A percentile compares a stretch with the other conserved stretches of the same genome.
Evolutionary conservation across 2,797 vertebrate species (phyloP).

Genomic region (Parotocinclus haroldoi): DNA sequence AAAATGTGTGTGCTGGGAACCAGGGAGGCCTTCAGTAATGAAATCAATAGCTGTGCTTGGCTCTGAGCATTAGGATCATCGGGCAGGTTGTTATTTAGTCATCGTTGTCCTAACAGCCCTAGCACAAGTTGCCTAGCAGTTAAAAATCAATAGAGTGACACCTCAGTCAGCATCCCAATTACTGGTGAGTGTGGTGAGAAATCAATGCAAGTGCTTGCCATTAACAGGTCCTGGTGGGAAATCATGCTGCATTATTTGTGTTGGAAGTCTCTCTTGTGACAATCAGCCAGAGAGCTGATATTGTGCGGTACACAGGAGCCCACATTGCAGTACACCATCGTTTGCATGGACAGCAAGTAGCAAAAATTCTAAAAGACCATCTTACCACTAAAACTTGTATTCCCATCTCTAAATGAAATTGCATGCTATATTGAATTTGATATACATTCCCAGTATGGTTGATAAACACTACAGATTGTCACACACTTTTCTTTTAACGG

Average conservation of each 20-base stretch:
- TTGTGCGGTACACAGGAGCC: slow-evolving; percentile 4
- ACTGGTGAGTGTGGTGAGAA: slow-evolving; percentile 63
- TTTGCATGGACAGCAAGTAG: background rate
- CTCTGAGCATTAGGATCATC: slow-evolving; percentile 71
- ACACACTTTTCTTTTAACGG: no score
- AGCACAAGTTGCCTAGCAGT: slow-evolving; percentile 63
- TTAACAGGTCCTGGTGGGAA: slow-evolving; percentile 64
- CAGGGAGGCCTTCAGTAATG: slow-evolving; percentile 72
- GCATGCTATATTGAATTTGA: background rate
- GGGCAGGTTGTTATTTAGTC: slow-evolving; percentile 70
- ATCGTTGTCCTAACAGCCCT: slow-evolving; percentile 65
- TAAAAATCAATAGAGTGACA: slow-evolving; percentile 68
- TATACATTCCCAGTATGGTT: no score
- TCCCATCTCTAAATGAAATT: background rate
- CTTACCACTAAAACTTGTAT: background rate
- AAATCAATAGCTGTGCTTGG: slow-evolving; percentile 73
- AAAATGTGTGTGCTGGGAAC: slow-evolving; percentile 70
- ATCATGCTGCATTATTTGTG: slow-evolving; percentile 61
- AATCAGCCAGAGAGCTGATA: slow-evolving; percentile 28
- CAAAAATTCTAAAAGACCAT: background rate
- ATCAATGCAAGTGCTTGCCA: slow-evolving; percentile 67
- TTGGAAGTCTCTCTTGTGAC: slow-evolving; percentile 22
- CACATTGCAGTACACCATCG: background rate
- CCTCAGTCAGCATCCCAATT: slow-evolving; percentile 69
- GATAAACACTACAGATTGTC: no score